Evolutionary conservation across 2,113 vertebrate genomes (phyloP), one percentile per base, ranked within the genome.

Genomic region (Gallinago undulata): DNA sequence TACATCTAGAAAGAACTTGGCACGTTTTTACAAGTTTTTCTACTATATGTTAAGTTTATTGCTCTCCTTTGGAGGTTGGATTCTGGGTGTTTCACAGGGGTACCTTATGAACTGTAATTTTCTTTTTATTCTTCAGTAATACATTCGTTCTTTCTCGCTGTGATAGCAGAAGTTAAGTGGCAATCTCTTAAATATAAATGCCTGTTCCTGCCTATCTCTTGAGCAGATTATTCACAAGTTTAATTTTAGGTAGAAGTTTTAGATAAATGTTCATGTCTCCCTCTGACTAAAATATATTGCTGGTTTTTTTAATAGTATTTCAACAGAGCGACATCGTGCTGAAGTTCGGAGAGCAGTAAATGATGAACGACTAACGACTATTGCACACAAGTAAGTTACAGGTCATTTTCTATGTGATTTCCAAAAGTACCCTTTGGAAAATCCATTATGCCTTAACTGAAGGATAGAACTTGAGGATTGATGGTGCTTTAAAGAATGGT

Each of bases 311-410:
- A 81, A 84, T 93, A 99, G 99, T 84, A 99, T 99, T 97, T 99
- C 99, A 68, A 99, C 99, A 4, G 99, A 99, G 96, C 98, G 99
- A 9, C 99, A 99, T 94, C 99, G 99, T 6, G 99, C 99, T 30
- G 99, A 99, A 96, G 99, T 99, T 82, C 99, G 99, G 94, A 98
- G 99, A 95, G 99, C 99, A 22, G 99, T 99, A 68, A 99, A 99
- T 30, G 99, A 99, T 98, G 99, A 99, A 78, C 99, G 99, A 62
- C 98, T 99, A 92, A 99, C 99, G 84, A 99, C 99, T 8, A 99
- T 99, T 66, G 99, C 99, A 45, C 99, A 99, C 97, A 99, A 99
- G 99, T 99, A 97, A 99, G 99, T 97, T 88, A 72, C 55, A 70
- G 87, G 45, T 97, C 55, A 48, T 96, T 97, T 93, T 84, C 91